Evolutionary conservation across 1,140 invertebrate species (phyloP).

Genomic region (Amyelois transitella): DNA sequence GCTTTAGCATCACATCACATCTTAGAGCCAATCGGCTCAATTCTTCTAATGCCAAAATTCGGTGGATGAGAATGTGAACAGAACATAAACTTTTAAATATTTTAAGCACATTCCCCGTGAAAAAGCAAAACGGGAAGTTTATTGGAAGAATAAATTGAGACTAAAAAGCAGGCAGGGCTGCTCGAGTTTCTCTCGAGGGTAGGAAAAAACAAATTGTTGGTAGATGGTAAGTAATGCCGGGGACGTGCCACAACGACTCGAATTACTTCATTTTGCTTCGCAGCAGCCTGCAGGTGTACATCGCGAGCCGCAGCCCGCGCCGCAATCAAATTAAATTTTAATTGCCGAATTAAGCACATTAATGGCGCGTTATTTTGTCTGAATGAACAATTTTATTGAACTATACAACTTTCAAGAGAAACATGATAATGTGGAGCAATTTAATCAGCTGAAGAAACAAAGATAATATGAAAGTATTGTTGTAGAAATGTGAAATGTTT

Average conservation of each 20-base stretch:
- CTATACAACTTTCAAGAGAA: neutral
- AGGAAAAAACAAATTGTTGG: slow-evolving; percentile 57
- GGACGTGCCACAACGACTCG: slow-evolving; percentile 46
- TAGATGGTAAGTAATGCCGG: slow-evolving; percentile 53
- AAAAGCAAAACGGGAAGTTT: slow-evolving; percentile 51
- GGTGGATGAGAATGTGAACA: slow-evolving; percentile 22
- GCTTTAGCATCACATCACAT: slow-evolving; percentile 30
- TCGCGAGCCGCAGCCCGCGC: slow-evolving; percentile 14
- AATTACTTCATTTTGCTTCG: slow-evolving; percentile 52
- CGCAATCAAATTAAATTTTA: slow-evolving; percentile 34
- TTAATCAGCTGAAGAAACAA: slow-evolving; percentile 7
- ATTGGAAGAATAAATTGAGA: slow-evolving; percentile 61
- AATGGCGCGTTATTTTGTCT: slow-evolving; percentile 18
- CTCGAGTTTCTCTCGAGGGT: slow-evolving; percentile 44
- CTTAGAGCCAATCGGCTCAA: slow-evolving; percentile 10
- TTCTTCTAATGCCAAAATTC: neutral
- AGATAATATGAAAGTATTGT: slow-evolving; percentile 16
- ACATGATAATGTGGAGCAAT: neutral
- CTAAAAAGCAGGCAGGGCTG: slow-evolving; percentile 46
- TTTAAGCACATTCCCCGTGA: slow-evolving; percentile 46
- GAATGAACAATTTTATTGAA: slow-evolving; percentile 17
- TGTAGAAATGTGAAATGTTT: neutral
- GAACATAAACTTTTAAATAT: slow-evolving; percentile 56
- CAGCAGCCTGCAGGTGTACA: slow-evolving; percentile 35
- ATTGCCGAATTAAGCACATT: slow-evolving; percentile 31